These are phyloP conservation scores for Dicentrarchus labrax DNA, from an alignment of 2,113 vertebrate genomes.

Conservation along the genomic window DNA sequence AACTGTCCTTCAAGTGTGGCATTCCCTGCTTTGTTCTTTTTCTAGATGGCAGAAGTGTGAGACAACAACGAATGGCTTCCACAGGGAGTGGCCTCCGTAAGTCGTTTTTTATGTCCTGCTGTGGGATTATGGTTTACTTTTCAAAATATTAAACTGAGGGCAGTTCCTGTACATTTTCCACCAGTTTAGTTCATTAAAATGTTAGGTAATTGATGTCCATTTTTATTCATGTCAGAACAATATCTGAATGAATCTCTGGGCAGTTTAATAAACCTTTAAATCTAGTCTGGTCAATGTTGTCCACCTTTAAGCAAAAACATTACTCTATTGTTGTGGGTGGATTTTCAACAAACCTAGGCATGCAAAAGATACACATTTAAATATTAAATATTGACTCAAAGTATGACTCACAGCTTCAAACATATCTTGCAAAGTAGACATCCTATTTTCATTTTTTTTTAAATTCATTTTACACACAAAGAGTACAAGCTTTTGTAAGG, in stretches of 20 bases:
- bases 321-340: too few relatives aligned
- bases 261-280: neutral
- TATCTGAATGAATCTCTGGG: neutral
- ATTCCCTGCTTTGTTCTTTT: neutral
- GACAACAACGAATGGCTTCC: conserved; percentile 75
- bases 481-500: too few relatives aligned
- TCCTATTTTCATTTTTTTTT: too few relatives aligned
- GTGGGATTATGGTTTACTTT: neutral
- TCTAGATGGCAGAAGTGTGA: conserved; percentile 73
- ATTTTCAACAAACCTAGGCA: too few relatives aligned
- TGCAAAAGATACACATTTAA: neutral
- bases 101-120: conserved; percentile 29
- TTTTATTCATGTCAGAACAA: neutral
- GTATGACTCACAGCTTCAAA: neutral
- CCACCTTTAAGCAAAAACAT: too few relatives aligned
- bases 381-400: neutral
- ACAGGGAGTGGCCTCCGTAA: conserved; percentile 76
- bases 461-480: too few relatives aligned
- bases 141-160: neutral
- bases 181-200: neutral
- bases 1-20: neutral
- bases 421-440: too few relatives aligned
- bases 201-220: neutral
- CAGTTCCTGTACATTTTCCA: neutral
- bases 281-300: too few relatives aligned